Conservation (phyloP, 2,113 vertebrate species). For the Notechis scutatus region DNA sequence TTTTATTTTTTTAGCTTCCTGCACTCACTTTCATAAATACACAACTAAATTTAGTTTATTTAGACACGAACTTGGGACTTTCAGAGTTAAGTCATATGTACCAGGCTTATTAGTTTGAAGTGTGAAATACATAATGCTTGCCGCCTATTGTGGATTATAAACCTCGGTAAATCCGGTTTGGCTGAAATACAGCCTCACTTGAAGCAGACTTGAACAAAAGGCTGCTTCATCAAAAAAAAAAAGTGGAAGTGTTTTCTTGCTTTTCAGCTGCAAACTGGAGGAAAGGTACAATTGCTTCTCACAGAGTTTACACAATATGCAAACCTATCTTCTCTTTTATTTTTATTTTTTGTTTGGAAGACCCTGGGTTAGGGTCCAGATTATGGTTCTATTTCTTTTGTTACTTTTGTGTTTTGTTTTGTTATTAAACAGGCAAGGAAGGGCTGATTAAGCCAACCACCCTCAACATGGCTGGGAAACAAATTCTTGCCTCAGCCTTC, state of each 20-base stretch:
- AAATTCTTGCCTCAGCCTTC: not conserved
- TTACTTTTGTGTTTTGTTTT: not conserved
- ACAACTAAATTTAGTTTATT: not conserved
- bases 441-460: not conserved
- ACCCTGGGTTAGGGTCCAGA: not conserved
- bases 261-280: not conserved
- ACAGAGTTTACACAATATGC: not conserved
- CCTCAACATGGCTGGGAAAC: not conserved
- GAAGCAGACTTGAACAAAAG: not conserved
- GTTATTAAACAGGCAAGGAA: not conserved
- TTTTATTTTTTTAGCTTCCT: not conserved
- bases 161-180: not conserved
- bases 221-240: not conserved
- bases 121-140: not conserved
- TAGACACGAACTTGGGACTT: not conserved
- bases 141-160: not conserved
- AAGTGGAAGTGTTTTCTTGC: not conserved
- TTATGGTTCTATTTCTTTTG: not conserved
- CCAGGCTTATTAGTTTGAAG: not conserved
- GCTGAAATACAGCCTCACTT: not conserved
- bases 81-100: not conserved
- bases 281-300: not conserved
- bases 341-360: not conserved
- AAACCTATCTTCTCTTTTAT: not conserved
- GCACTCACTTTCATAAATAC: not conserved